phyloP scores from a whole-genome alignment of 2,113 vertebrate genomes.

The Laticauda colubrina region DNA sequence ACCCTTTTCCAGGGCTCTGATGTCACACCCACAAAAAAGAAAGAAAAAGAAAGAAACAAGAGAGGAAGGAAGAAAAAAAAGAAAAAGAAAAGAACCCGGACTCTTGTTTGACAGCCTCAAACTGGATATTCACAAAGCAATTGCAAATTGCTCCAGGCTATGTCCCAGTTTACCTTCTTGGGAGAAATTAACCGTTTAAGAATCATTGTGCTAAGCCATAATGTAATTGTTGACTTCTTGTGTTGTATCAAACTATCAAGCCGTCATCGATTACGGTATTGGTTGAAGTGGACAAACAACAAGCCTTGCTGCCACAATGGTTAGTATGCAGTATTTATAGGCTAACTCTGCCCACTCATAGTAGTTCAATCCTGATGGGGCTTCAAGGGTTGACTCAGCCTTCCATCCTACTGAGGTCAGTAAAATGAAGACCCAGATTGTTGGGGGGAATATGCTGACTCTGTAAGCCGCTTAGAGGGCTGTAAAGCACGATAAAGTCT shows the following conservation, averaged over 20 bases:
- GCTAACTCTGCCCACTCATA: neutral
- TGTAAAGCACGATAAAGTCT: neutral
- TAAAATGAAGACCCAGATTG: neutral
- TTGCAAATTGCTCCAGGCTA: neutral
- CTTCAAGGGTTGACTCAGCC: neutral
- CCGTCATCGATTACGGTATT: neutral
- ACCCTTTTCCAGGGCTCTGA: neutral
- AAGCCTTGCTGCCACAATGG: neutral
- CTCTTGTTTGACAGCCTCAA: neutral
- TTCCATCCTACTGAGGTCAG: neutral
- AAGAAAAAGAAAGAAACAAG: too few relatives aligned
- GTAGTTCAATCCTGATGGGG: neutral
- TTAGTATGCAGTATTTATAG: neutral
- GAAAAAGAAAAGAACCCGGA: neutral
- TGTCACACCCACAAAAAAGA: neutral
- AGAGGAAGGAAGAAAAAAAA: neutral
- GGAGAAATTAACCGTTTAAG: neutral
- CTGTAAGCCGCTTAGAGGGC: neutral
- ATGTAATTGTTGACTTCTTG: neutral
- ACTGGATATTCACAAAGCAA: neutral
- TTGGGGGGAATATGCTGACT: neutral
- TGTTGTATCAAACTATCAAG: neutral
- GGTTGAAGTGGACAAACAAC: neutral
- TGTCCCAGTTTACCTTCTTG: neutral
- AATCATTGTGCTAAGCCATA: neutral